Evolutionary conservation across 2,113 vertebrate genomes (phyloP).

Genomic region (Podarcis muralis): DNA sequence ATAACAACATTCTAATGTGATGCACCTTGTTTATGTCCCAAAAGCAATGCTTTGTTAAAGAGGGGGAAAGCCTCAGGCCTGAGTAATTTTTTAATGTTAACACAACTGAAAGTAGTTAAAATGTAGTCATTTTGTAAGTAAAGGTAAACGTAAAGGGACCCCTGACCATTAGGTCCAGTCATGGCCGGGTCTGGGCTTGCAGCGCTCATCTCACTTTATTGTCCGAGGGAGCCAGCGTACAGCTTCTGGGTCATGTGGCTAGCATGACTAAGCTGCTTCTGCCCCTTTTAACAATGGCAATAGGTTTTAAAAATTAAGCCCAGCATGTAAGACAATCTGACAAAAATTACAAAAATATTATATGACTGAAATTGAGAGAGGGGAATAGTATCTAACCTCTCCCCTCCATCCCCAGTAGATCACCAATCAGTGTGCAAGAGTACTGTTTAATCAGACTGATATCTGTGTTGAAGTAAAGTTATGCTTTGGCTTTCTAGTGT

Average conservation of each 20-base stretch:
- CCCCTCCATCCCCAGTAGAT: not conserved
- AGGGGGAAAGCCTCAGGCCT: not conserved
- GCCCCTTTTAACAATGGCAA: not conserved
- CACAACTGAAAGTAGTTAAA: constrained; percentile 47
- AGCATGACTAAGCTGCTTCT: too few species aligned
- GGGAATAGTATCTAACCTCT: rapidly evolving
- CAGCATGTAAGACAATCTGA: not conserved
- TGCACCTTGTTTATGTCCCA: not conserved
- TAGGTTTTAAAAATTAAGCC: not conserved
- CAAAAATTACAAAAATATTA: not conserved
- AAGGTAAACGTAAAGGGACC: too few species aligned
- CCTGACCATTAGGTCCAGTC: too few species aligned
- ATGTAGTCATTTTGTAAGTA: not conserved
- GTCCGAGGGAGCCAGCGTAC: too few species aligned
- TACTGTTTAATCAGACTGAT: not conserved
- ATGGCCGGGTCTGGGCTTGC: too few species aligned
- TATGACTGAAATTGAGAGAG: not conserved
- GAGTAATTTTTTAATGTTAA: constrained; percentile 37
- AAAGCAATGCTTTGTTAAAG: not conserved
- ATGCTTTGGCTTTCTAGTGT: rapidly evolving
- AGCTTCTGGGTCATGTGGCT: too few species aligned
- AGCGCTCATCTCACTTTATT: too few species aligned
- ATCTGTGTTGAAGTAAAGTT: not conserved
- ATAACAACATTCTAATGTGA: not conserved
- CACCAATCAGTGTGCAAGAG: not conserved